These are phyloP conservation scores for Pterobdella sp. DNA, from an alignment of 2,888 invertebrate species.

Conservation along the genomic window DNA sequence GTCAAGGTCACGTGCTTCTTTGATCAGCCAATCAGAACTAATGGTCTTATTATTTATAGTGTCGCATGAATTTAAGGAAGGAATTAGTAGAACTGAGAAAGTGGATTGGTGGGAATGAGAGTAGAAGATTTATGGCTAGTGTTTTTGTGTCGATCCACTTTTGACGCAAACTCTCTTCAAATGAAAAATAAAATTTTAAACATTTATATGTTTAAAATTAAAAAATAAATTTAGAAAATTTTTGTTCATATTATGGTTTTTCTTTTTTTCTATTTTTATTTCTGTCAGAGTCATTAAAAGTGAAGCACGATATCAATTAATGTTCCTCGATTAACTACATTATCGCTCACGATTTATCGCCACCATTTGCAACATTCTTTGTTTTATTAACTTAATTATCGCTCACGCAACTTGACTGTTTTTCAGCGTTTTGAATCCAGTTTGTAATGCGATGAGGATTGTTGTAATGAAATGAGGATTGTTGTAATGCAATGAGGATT, in stretches of 20 bases:
- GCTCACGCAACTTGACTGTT: background rate
- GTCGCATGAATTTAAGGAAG: too few relatives aligned
- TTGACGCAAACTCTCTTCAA: too few relatives aligned
- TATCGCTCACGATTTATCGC: background rate
- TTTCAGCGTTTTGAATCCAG: background rate
- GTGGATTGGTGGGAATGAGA: too few relatives aligned
- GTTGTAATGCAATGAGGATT: too few relatives aligned
- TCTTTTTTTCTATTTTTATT: background rate
- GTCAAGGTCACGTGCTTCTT: background rate
- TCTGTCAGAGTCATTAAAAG: background rate
- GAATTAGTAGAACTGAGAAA: too few relatives aligned
- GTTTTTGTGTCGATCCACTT: too few relatives aligned
- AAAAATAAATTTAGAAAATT: background rate
- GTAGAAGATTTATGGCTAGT: too few relatives aligned
- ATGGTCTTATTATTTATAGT: background rate
- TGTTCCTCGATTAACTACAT: background rate
- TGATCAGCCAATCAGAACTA: slow-evolving; percentile 3
- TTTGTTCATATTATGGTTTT: background rate
- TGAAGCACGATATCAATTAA: background rate
- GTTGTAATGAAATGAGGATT: too few relatives aligned
- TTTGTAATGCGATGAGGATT: too few relatives aligned
- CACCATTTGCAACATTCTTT: background rate
- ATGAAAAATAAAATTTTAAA: too few relatives aligned
- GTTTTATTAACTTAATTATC: background rate
- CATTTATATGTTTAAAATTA: too few relatives aligned